phyloP scores from a whole-genome alignment of 2,797 vertebrate species.

The Brotula barbata region DNA sequence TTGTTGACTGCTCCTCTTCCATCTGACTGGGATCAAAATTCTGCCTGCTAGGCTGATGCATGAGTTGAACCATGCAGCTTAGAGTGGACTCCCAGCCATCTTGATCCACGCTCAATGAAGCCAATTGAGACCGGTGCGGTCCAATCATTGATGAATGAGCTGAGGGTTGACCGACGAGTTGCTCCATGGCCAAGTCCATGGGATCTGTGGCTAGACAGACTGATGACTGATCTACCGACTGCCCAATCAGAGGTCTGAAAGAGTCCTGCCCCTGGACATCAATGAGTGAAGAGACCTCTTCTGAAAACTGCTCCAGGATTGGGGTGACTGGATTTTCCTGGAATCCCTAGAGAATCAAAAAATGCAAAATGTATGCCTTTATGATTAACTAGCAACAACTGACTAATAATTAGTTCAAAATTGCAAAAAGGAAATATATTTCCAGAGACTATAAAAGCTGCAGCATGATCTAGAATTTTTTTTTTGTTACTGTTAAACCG shows the following conservation, averaged over 20 bases:
- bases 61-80: slow-evolving; percentile 58
- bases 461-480: no score
- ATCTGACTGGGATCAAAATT: slow-evolving; percentile 24
- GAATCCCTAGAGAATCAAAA: slow-evolving; percentile 39
- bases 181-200: slow-evolving; percentile 37
- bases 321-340: slow-evolving; percentile 5
- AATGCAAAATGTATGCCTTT: not conserved
- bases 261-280: slow-evolving; percentile 40
- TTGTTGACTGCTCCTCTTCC: slow-evolving; percentile 20
- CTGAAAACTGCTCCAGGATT: slow-evolving; percentile 20
- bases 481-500: no score
- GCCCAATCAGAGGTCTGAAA: slow-evolving; percentile 66
- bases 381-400: no score
- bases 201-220: slow-evolving; percentile 21
- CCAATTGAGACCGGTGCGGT: not conserved
- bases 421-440: no score
- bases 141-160: slow-evolving; percentile 66
- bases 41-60: slow-evolving; percentile 36
- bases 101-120: slow-evolving; percentile 6
- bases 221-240: slow-evolving; percentile 53
- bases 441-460: not conserved
- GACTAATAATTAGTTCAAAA: no score
- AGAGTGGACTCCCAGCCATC: slow-evolving; percentile 60
- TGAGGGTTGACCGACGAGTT: slow-evolving; percentile 54
- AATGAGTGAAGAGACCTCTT: slow-evolving; percentile 12